Conservation (phyloP, 2,113 vertebrate species). For the Danionella cerebrum region DNA sequence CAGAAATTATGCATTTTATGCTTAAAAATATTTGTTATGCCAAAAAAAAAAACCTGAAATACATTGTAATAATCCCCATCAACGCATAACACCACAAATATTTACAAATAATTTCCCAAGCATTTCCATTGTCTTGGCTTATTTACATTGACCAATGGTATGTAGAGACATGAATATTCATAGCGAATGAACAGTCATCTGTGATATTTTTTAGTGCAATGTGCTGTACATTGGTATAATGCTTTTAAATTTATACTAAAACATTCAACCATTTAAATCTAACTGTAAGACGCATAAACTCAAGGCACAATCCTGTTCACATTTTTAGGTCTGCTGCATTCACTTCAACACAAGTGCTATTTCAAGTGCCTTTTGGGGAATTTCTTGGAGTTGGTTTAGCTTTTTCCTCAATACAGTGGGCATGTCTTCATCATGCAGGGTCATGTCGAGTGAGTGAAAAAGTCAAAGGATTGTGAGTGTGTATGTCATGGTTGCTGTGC, state of each 20-base stretch:
- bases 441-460: not conserved
- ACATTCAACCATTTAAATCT: constrained; percentile 1
- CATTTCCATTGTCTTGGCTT: not conserved
- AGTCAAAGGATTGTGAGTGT: not conserved
- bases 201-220: not conserved
- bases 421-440: not conserved
- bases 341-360: not conserved
- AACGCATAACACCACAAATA: not conserved
- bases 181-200: not conserved
- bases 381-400: not conserved
- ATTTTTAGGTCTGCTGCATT: not conserved
- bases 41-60: not conserved
- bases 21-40: not conserved
- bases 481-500: constrained; percentile 65
- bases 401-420: not conserved
- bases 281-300: not conserved
- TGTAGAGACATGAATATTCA: not conserved
- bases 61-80: not conserved
- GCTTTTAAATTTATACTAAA: not conserved
- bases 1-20: not conserved
- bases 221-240: not conserved
- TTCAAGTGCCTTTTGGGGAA: not conserved
- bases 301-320: constrained; percentile 24
- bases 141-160: not conserved
- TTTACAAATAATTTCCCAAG: not conserved